Evolutionary conservation across 2,797 vertebrate species (phyloP).

Genomic region (Cuculus canorus): DNA sequence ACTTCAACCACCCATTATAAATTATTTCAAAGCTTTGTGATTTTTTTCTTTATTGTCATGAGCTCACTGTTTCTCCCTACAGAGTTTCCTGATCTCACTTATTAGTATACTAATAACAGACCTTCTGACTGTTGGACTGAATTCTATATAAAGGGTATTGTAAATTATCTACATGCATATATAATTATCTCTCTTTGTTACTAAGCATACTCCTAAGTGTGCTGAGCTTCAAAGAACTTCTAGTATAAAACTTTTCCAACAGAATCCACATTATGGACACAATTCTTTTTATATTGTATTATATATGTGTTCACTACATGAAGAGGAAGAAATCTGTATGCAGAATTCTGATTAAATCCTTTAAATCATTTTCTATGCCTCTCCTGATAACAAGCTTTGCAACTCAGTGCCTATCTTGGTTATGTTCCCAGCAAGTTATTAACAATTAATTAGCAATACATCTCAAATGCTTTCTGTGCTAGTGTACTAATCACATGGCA

Average conservation of each 20-base stretch:
- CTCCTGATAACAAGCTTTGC: conserved; percentile 72
- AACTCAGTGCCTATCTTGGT: conserved; percentile 74
- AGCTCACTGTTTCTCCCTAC: neutral
- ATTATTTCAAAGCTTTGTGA: neutral
- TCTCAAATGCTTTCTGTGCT: conserved; percentile 59
- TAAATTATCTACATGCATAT: neutral
- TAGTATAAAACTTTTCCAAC: neutral
- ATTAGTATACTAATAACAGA: neutral
- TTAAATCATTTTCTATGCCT: conserved; percentile 76
- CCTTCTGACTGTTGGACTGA: neutral
- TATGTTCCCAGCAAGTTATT: conserved; percentile 80
- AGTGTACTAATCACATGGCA: conserved; percentile 64
- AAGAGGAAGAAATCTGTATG: conserved; percentile 10
- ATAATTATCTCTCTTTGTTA: neutral
- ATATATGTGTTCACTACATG: neutral
- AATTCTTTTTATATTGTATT: conserved; percentile 11
- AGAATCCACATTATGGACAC: neutral
- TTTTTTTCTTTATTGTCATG: neutral
- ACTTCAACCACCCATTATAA: neutral
- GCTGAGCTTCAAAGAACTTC: neutral
- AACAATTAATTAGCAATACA: conserved; percentile 83
- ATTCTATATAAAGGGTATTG: neutral
- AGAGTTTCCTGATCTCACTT: neutral
- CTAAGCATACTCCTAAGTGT: neutral
- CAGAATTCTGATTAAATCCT: conserved; percentile 75